Evolutionary conservation across 1,140 invertebrate genomes (phyloP).

Genomic region (Pseudobourletiella spinata): DNA sequence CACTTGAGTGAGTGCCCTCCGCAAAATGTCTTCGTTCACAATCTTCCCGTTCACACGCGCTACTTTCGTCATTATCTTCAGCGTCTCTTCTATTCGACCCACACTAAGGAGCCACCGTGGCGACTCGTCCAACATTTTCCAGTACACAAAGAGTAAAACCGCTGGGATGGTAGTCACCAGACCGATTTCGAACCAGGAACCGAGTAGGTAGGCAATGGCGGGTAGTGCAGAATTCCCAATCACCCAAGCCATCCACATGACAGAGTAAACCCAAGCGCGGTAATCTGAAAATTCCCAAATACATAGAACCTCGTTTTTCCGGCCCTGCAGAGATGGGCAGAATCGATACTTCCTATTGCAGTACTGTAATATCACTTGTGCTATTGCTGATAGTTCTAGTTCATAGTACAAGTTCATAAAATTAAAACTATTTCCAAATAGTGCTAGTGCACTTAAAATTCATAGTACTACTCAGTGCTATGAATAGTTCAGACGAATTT

Average conservation of each 20-base stretch:
- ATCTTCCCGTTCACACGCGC: constrained; percentile 51
- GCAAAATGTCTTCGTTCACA: constrained; percentile 18
- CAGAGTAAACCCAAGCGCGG: constrained; percentile 28
- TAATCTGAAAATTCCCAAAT: too few species aligned
- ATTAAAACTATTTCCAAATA: too few species aligned
- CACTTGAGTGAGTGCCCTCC: constrained; percentile 15
- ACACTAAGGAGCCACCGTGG: constrained; percentile 68
- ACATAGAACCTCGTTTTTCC: too few species aligned
- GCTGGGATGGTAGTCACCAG: constrained; percentile 20
- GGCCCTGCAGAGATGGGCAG: too few species aligned
- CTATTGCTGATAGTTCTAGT: too few species aligned
- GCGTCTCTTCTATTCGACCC: constrained; percentile 57
- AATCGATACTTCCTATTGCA: too few species aligned
- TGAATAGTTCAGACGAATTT: too few species aligned
- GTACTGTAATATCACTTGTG: too few species aligned
- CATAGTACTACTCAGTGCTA: too few species aligned
- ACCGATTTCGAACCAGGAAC: constrained; percentile 27
- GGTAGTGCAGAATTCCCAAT: constrained; percentile 18
- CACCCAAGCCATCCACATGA: constrained; percentile 32
- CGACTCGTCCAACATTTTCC: constrained; percentile 60
- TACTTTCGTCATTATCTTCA: constrained; percentile 56
- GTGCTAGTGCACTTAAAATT: too few species aligned
- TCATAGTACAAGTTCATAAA: too few species aligned
- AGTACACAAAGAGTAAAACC: constrained; percentile 24
- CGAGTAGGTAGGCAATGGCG: constrained; percentile 14